These are phyloP conservation scores for Rhodinocichla rosea DNA, from an alignment of 2,113 vertebrate species.

Conservation along the genomic window DNA sequence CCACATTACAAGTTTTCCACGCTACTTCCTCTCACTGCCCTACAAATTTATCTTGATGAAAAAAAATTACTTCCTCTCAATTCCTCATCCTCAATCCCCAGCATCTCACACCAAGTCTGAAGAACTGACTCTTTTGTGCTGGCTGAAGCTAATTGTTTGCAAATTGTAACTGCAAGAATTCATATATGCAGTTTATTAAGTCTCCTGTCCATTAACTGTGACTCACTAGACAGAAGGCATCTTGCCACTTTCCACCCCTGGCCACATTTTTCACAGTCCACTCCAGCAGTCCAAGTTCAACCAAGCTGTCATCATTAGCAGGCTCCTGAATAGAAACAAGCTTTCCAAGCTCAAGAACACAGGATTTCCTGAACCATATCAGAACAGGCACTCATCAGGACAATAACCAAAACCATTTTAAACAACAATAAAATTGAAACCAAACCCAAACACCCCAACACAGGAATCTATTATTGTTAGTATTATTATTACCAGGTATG, in stretches of 20 bases:
- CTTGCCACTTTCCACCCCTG: background rate
- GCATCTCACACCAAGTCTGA: background rate
- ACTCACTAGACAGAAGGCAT: background rate
- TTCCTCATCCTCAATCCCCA: background rate
- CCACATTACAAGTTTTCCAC: background rate
- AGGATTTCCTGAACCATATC: constrained; percentile 51
- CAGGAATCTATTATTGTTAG: background rate
- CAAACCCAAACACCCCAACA: background rate
- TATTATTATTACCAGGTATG: background rate
- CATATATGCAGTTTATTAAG: background rate
- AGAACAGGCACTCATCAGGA: constrained; percentile 13
- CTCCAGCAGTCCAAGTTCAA: background rate
- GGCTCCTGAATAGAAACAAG: background rate
- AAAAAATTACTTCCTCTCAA: background rate
- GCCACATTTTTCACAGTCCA: background rate
- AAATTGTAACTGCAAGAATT: background rate
- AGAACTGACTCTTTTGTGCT: background rate
- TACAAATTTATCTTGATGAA: background rate
- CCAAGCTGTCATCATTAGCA: background rate
- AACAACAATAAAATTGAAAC: background rate
- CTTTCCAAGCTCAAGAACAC: constrained; percentile 20
- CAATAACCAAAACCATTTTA: constrained; percentile 18
- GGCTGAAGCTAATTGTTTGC: background rate
- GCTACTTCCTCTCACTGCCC: background rate
- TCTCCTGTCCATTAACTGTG: background rate